A percentile compares a stretch with the other conserved stretches of the same genome.
phyloP scores from a whole-genome alignment of 2,113 vertebrate genomes.

The Leiothrix lutea region DNA sequence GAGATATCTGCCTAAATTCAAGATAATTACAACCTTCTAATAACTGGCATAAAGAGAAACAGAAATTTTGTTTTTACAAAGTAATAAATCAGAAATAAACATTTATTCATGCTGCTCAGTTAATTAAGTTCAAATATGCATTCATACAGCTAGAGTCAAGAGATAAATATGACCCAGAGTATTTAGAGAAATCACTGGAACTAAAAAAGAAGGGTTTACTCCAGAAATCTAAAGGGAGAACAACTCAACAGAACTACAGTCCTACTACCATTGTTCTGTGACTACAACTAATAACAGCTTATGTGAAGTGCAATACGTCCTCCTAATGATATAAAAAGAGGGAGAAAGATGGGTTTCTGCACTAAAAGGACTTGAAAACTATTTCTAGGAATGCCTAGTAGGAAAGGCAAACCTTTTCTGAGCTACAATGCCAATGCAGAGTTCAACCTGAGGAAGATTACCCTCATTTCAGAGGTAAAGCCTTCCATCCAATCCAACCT shows the following conservation, averaged over 20 bases:
- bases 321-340: not conserved
- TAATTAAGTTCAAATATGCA: not conserved
- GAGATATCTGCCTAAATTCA: not conserved
- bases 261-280: not conserved
- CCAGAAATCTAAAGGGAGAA: not conserved
- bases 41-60: not conserved
- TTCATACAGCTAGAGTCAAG: not conserved
- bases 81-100: not conserved
- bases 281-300: not conserved
- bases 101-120: not conserved
- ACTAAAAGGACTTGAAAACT: not conserved
- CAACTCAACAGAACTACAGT: not conserved
- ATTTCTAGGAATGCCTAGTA: not conserved
- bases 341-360: not conserved
- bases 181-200: not conserved
- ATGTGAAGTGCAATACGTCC: rapidly evolving
- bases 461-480: not conserved
- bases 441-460: not conserved
- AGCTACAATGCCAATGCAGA: not conserved
- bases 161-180: not conserved
- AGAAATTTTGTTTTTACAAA: not conserved
- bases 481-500: not conserved
- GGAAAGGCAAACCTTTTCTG: not conserved
- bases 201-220: not conserved
- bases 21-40: not conserved